Conservation (phyloP, 1,140 invertebrate species). For the Sarcophaga bullata region DNA sequence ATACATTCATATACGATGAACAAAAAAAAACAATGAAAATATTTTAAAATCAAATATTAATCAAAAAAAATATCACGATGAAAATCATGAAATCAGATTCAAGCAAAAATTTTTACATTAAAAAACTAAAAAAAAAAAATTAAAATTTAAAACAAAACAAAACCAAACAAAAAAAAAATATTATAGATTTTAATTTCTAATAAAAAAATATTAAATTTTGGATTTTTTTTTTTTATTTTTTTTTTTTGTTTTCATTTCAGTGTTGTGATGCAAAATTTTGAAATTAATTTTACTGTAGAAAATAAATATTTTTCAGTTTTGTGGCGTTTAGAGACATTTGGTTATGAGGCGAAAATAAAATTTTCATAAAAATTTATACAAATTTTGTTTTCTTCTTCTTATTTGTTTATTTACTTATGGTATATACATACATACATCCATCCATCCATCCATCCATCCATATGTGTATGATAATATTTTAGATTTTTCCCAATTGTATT, state of each 20-base stretch:
- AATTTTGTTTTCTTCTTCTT: background rate
- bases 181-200: slow-evolving; percentile 8
- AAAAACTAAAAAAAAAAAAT: background rate
- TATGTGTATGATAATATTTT: background rate
- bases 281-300: background rate
- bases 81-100: background rate
- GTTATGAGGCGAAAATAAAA: background rate
- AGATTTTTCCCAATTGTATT: background rate
- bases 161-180: background rate
- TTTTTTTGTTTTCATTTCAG: too few relatives aligned
- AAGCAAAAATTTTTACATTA: background rate
- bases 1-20: too few relatives aligned
- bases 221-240: too few relatives aligned
- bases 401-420: too few relatives aligned
- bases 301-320: background rate
- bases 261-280: background rate
- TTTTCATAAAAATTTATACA: slow-evolving; percentile 12
- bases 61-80: background rate
- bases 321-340: background rate
- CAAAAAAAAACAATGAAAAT: background rate
- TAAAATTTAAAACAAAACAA: too few relatives aligned
- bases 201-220: slow-evolving; percentile 3
- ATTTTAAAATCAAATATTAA: background rate
- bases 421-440: background rate
- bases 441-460: too few relatives aligned